Percentiles rank a stretch among this genome's conserved stretches.
These are phyloP conservation scores for Neodontobutis hainanensis DNA, from an alignment of 2,113 vertebrate genomes.

Conservation along the genomic window DNA sequence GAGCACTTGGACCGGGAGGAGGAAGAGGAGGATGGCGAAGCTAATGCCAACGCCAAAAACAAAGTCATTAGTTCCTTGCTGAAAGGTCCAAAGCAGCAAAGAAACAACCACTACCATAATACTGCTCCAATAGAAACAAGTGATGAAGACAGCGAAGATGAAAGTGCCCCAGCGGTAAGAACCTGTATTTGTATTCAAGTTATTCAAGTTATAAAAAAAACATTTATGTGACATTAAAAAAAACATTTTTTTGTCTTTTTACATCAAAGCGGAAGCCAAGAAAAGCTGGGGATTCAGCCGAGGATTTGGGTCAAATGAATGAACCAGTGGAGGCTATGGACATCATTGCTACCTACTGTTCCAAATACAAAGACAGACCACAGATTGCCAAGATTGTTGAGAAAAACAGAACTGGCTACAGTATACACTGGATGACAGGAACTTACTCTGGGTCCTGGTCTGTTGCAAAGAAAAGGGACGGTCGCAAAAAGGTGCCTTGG, in stretches of 20 bases:
- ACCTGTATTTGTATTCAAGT: background rate
- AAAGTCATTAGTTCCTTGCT: constrained; percentile 96
- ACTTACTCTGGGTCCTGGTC: constrained; percentile 96
- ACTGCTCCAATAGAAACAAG: constrained; percentile 84
- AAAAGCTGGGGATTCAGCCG: constrained; percentile 88
- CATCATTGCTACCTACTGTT: constrained; percentile 95
- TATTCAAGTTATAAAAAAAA: no score
- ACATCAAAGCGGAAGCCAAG: constrained; percentile 85
- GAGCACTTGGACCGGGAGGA: constrained; percentile 89
- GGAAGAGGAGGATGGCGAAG: constrained; percentile 84
- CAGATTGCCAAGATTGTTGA: constrained; percentile 97
- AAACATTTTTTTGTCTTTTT: background rate
- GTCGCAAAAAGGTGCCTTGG: constrained; percentile 99
- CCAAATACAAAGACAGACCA: constrained; percentile 99
- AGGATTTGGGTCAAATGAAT: constrained; percentile 90
- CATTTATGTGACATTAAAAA: background rate
- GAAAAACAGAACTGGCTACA: constrained; percentile 96
- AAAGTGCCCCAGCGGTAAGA: constrained; percentile 85
- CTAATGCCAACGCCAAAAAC: constrained; percentile 92
- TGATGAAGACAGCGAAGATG: constrained; percentile 96
- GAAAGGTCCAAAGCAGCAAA: constrained; percentile 86
- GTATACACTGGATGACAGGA: constrained; percentile 99
- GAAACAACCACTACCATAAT: constrained; percentile 91
- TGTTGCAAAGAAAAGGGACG: constrained; percentile 96
- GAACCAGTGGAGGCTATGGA: constrained; percentile 95